These are phyloP conservation scores for Muscicapa comitata DNA, from an alignment of 2,797 vertebrate species.

Conservation along the genomic window DNA sequence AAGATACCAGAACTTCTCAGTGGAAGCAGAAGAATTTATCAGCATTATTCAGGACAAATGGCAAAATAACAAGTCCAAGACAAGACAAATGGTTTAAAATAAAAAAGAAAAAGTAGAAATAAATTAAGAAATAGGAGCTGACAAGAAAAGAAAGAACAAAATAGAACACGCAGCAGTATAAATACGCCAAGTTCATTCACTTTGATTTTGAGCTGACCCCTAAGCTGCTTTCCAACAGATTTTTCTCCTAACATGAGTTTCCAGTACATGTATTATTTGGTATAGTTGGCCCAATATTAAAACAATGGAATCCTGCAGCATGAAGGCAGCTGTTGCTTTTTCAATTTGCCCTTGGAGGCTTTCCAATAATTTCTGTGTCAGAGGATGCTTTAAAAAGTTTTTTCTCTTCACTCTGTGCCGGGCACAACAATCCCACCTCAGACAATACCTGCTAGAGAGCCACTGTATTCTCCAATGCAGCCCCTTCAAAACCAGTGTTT, in stretches of 20 bases:
- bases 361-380: slow-evolving; percentile 56
- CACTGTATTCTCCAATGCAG: neutral
- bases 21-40: neutral
- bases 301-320: slow-evolving; percentile 47
- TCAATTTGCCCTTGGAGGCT: slow-evolving; percentile 44
- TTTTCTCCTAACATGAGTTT: slow-evolving; percentile 15
- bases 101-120: neutral
- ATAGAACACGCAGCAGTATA: neutral
- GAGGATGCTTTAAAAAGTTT: slow-evolving; percentile 36
- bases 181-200: neutral
- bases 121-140: neutral
- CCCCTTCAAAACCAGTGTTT: neutral
- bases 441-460: slow-evolving; percentile 21
- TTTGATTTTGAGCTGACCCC: slow-evolving; percentile 25
- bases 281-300: slow-evolving; percentile 23
- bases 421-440: neutral
- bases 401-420: neutral
- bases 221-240: neutral
- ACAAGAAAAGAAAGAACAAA: slow-evolving; percentile 18
- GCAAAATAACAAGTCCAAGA: neutral
- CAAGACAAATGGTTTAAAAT: neutral
- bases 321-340: slow-evolving; percentile 36
- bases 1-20: neutral
- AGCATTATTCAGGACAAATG: neutral
- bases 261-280: slow-evolving; percentile 20